A percentile compares a stretch with the other conserved stretches of the same genome.
phyloP scores from a whole-genome alignment of 1,140 invertebrate species.

The Teleogryllus occipitalis region DNA sequence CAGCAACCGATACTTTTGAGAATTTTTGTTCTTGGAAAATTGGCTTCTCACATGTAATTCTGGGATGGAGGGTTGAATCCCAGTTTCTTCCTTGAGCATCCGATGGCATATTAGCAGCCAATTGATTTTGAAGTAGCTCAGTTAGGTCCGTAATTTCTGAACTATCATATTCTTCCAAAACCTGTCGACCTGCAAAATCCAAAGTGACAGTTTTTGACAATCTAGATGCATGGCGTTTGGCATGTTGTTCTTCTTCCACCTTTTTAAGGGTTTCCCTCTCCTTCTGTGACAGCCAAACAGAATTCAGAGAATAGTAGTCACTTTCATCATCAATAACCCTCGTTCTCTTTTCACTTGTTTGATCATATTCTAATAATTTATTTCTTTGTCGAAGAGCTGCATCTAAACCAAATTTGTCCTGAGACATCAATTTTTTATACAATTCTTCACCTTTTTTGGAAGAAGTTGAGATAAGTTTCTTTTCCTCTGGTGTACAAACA shows the following conservation, averaged over 20 bases:
- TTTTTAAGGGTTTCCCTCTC: conserved; percentile 61
- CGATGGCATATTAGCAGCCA: not conserved
- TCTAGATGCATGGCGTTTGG: conserved; percentile 60
- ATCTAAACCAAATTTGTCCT: conserved; percentile 45
- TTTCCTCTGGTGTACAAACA: conserved; percentile 64
- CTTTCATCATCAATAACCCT: conserved; percentile 90
- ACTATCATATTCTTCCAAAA: not conserved
- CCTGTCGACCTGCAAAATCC: conserved; percentile 60
- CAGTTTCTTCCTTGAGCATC: not conserved
- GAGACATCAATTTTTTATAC: conserved; percentile 58
- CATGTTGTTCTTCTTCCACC: conserved; percentile 58
- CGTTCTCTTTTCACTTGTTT: conserved; percentile 72
- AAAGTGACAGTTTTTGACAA: conserved; percentile 61
- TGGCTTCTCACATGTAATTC: not conserved
- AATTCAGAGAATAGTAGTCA: conserved; percentile 81
- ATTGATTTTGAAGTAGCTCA: not conserved
- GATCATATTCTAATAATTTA: conserved; percentile 77
- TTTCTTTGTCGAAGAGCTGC: conserved; percentile 73
- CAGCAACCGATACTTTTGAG: not conserved
- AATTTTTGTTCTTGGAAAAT: not conserved
- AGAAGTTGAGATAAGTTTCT: conserved; percentile 53
- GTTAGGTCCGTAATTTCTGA: not conserved
- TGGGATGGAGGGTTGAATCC: not conserved
- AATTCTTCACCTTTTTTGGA: conserved; percentile 61
- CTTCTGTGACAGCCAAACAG: conserved; percentile 67